Conservation (phyloP, 2,113 vertebrate species). For the Antigone vipio region DNA sequence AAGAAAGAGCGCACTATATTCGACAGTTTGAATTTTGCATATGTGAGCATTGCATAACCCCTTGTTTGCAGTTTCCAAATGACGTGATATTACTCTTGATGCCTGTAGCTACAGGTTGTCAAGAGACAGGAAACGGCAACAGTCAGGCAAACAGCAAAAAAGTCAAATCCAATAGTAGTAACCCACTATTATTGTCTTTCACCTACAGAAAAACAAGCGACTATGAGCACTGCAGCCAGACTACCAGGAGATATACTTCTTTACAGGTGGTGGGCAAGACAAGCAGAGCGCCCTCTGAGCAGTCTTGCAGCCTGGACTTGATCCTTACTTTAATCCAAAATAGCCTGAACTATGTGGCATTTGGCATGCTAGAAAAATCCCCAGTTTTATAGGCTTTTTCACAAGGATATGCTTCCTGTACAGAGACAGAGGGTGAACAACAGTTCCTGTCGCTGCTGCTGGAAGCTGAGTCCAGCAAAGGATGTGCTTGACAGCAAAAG, state of each 20-base stretch:
- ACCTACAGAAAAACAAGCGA: not conserved
- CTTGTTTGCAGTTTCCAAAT: not conserved
- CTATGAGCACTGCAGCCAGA: not conserved
- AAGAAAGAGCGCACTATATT: not conserved
- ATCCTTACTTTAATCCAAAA: not conserved
- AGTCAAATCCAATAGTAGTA: not conserved
- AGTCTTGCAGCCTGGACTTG: not conserved
- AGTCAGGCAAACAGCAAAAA: not conserved
- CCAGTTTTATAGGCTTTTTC: not conserved
- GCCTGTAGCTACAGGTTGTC: not conserved
- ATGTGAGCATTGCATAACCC: not conserved
- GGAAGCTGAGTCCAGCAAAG: not conserved
- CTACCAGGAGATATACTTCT: not conserved
- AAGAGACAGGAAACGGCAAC: not conserved
- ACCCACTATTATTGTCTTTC: not conserved
- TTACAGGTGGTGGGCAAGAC: not conserved
- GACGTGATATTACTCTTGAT: not conserved
- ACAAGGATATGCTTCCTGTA: not conserved
- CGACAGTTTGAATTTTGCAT: not conserved
- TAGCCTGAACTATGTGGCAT: not conserved
- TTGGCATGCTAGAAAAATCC: not conserved
- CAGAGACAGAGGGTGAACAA: not conserved
- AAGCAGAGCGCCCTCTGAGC: not conserved
- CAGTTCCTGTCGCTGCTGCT: not conserved
- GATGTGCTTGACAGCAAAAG: not conserved